These are phyloP conservation scores for Plodia interpunctella DNA, from an alignment of 1,140 invertebrate genomes.

Conservation along the genomic window DNA sequence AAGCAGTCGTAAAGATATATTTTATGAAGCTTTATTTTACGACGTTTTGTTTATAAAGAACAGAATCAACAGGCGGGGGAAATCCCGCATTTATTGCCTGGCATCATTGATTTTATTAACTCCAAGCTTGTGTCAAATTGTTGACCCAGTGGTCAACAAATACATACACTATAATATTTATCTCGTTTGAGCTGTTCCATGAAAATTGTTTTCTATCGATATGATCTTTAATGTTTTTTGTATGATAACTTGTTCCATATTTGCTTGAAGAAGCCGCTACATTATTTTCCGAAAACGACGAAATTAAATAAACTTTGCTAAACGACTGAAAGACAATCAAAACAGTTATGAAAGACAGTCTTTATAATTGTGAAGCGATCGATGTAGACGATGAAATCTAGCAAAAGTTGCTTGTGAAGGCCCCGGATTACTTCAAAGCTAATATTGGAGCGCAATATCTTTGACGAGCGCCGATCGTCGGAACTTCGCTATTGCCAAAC, in stretches of 20 bases:
- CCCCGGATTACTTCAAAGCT: conserved; percentile 10
- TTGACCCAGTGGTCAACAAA: too few species aligned
- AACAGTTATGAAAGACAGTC: neutral
- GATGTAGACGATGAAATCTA: conserved; percentile 10
- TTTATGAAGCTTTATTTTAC: conserved; percentile 13
- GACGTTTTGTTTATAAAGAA: conserved; percentile 5
- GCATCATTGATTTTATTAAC: too few species aligned
- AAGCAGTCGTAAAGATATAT: conserved; percentile 15
- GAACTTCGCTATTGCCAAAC: conserved; percentile 11
- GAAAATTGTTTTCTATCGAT: too few species aligned
- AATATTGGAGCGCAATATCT: conserved; percentile 11
- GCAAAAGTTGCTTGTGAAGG: neutral
- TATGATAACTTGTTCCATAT: too few species aligned
- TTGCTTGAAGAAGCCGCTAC: too few species aligned
- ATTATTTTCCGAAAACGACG: neutral
- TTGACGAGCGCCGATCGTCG: conserved; percentile 8
- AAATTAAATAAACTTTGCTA: neutral
- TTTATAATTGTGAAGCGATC: neutral
- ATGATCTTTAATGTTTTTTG: too few species aligned
- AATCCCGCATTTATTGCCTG: too few species aligned
- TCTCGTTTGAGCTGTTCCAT: too few species aligned
- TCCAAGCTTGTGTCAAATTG: too few species aligned
- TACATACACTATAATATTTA: too few species aligned
- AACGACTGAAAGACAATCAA: conserved; percentile 2
- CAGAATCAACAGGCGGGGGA: neutral